Base-by-base conservation (phyloP, 2,888 invertebrate species). In the Tipula confusa region DNA sequence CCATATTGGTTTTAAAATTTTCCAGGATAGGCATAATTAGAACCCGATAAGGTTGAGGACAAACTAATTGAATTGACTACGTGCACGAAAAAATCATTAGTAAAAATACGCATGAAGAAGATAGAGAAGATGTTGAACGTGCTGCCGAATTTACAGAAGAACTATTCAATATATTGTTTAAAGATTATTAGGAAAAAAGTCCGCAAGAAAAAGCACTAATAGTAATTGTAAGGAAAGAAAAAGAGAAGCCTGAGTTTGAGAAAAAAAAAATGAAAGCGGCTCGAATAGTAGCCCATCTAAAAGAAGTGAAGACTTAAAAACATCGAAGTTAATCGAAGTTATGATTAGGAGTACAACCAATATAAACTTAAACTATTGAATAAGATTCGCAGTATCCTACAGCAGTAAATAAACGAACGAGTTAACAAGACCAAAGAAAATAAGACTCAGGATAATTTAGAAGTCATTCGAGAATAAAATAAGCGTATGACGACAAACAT, bases 11-110 rank as follows among this genome's bases (percentile, higher is more conserved):
- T n/a, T n/a, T n/a, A n/a, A n/a, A n/a, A n/a, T n/a, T n/a, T n/a
- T n/a, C n/a, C n/a, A n/a, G n/a, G n/a, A n/a, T n/a, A n/a, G n/a
- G n/a, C n/a, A n/a, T n/a, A n/a, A n/a, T 87, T 29, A 48, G 64
- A 82, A 9, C 86, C 87, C 5, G 89, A 91, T 48, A 88, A 88
- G 84, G 89, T 91, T 84, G 88, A 90, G 81, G 89, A 90, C 80
- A 88, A 89, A 83, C 88, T 91, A 4, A 89, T 90, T 24, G 87
- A 89, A 48, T 89, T 91, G 36, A 91, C 90, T 85, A 88, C 88
- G 18, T 87, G 89, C 33, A 89, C 90, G 0, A 91, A 91, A 85
- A 87, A 88, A 11, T 88, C 87, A 64, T 88, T 92, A 79, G 88
- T 90, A 43, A 87, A 88, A 64, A 86, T 90, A 48, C 90, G 88